Base-by-base conservation (phyloP, 2,113 vertebrate genomes). In the Saimiri boliviensis region DNA sequence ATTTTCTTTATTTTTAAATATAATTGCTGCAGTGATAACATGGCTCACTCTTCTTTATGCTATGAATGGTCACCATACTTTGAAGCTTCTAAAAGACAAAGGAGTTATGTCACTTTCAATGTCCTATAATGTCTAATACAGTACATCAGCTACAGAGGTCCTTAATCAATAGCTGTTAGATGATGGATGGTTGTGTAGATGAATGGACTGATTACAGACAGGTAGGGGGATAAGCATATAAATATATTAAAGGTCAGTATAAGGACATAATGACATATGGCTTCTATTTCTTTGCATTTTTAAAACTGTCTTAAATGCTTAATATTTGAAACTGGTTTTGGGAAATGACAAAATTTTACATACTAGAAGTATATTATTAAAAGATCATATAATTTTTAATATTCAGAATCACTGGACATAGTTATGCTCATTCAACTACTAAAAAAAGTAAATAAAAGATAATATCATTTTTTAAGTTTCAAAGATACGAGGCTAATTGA, bases 1-100 rank as follows among this genome's bases (percentile, higher is more conserved):
- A 54, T 79, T 96, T 88, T 90, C 16, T 74, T 93, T 94, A 7
- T 68, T 93, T 87, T 94, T 70, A 11, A 86, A 94, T 68, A 40
- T 58, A 21, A 17, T 3, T 68, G 12, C n/a, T 77, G 35, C 6
- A 77, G 23, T 45, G 32, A 14, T 84, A 37, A 52, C 25, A 20
- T 66, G 6, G 6, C 7, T 96, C 63, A 84, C 35, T 76, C 23
- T 45, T 89, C 89, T 90, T 95, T 47, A 49, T 60, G 52, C 1
- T 74, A 60, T n/a, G 77, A 74, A 79, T 63, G 17, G 45, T 47
- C 73, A 86, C 90, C 77, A 92, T 40, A 85, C 74, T 42, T 0
- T 40, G 80, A 96, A 91, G 20, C 58, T 73, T 85, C 58, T 82
- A 79, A 66, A 96, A 95, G 35, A 58, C 27, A 81, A 16, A 14